Evolutionary conservation across 92 coral and sea anemone genomes (phyloP), one percentile per base, ranked within the genome.

Genomic region (Scolanthus callimorphus): DNA sequence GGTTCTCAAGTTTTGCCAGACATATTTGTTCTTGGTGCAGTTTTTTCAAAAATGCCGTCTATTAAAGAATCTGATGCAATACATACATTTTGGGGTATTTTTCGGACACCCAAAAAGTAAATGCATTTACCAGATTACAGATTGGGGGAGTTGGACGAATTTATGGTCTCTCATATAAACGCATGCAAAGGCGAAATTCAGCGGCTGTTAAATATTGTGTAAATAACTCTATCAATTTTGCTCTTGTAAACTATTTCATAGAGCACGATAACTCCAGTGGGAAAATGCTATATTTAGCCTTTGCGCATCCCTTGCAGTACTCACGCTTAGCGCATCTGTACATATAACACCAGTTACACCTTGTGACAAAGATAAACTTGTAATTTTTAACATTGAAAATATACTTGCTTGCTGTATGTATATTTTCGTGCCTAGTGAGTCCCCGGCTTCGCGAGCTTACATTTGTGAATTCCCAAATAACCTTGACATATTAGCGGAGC

Each of bases 131-230:
- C 29, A 39, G 73, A 3, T 43, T 70, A 0, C 57, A 66, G 29
- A n/a, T n/a, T n/a, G 23, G 11, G 0, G 51, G 59, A 15, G 26
- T 26, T 21, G 3, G 62, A 4, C 46, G 27, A 39, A 66, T 66
- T 25, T 73, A 73, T 34, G 80, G 72, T 29, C 27, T 57, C 13
- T 51, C 29, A 10, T 73, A 73, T 31, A 73, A 63, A 43, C 25
- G 72, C 21, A 73, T 73, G 71, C 27, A 45, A 11, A 63, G 57
- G 49, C 29, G 59, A 31, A 73, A 73, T 31, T 63, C 71, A 53
- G 25, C 80, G 23, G 38, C 72, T 27, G 62, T 73, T 3, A 63
- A 73, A 31, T 73, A 73, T 38, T 20, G 1, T 41, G 8, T 17
- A 20, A 43, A 48, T 29, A 37, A 38, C 23, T 19, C 62, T 49